Evolutionary conservation across 2,888 invertebrate genomes (phyloP), one percentile per base, ranked within the genome.

Genomic region (Dryobota labecula): DNA sequence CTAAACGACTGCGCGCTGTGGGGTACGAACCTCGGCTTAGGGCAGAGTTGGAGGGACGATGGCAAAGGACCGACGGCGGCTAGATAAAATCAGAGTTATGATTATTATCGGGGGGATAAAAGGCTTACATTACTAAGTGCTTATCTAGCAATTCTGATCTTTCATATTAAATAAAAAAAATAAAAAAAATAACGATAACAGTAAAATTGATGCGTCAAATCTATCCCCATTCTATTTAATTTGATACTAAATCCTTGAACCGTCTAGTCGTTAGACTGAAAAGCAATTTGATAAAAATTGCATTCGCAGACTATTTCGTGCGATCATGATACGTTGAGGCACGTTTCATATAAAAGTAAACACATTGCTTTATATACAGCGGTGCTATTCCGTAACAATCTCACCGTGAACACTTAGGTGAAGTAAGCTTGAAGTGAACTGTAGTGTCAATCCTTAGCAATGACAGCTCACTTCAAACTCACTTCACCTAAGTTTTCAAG

Each of bases 281-380:
- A 79, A 75, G 63, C 64, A 60, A 75, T 83, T 80, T 67, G 24
- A 45, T 67, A 61, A 79, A 75, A 80, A 80, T 70, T 75, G 75
- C 83, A 83, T 60, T 69, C 61, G n/a, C 41, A 47, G 66, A 79
- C 54, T 66, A 58, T 83, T 73, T 73, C 13, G 30, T 51, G 54
- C 49, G 61, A 62, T 62, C 53, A 33, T 73, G 38, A 62, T 72
- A 72, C 20, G 11, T 61, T 38, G 30, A 33, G 41, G n/a, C 53
- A 65, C 64, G 67, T 65, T 65, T 68, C 27, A 79, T 62, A 79
- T 82, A 66, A 82, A 62, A 71, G 43, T 71, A 24, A 64, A 79
- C 15, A 56, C 27, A 60, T 30, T 56, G 24, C 18, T 36, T 72
- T 33, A 41, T 60, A 9, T 45, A 63, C n/a, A n/a, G n/a, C n/a